These are phyloP conservation scores for Poeciliopsis occidentalis DNA, from an alignment of 2,113 vertebrate species.

Conservation along the genomic window DNA sequence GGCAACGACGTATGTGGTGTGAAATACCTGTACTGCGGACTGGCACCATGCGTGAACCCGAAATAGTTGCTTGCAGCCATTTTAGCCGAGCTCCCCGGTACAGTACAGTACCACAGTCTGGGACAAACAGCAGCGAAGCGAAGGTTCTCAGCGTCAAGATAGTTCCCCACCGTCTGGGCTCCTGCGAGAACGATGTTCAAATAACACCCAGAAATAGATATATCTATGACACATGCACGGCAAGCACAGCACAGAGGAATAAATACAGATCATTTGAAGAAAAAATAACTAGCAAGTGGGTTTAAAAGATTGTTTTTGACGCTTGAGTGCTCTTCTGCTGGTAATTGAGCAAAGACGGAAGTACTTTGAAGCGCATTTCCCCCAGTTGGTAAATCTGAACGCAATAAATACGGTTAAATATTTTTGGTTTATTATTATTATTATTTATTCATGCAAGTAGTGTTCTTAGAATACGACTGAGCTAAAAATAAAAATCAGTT, in stretches of 20 bases:
- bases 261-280: neutral
- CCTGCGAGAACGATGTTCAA: neutral
- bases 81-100: slow-evolving; percentile 73
- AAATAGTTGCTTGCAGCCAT: slow-evolving; percentile 86
- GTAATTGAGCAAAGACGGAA: slow-evolving; percentile 22
- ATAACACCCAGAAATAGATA: neutral
- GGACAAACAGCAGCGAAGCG: slow-evolving; percentile 20
- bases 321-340: neutral
- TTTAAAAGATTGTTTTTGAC: neutral
- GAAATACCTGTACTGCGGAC: slow-evolving; percentile 84
- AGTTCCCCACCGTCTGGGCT: slow-evolving; percentile 2
- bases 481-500: too few species aligned
- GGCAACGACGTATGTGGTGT: slow-evolving; percentile 26
- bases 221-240: neutral
- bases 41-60: slow-evolving; percentile 78
- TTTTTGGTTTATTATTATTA: neutral
- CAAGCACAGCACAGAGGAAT: neutral
- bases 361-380: neutral
- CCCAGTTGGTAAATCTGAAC: slow-evolving; percentile 4
- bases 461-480: too few species aligned
- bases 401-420: neutral
- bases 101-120: slow-evolving; percentile 35
- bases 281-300: neutral
- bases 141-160: slow-evolving; percentile 41
- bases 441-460: neutral